phyloP scores from a whole-genome alignment of 2,113 vertebrate genomes.

The Emberiza fucata region DNA sequence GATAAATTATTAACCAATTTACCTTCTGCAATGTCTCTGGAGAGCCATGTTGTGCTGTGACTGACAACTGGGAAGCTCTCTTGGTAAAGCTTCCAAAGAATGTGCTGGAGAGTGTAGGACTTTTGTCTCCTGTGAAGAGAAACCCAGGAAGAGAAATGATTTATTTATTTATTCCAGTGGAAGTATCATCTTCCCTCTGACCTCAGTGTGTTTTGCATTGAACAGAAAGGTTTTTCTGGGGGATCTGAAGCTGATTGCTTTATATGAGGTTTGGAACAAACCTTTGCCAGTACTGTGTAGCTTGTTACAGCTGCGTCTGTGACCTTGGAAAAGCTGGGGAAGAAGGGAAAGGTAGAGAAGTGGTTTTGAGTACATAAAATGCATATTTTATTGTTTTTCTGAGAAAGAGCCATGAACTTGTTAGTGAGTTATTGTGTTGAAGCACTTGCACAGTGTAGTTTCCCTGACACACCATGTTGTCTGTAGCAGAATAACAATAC shows the following conservation, averaged over 20 bases:
- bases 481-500: neutral
- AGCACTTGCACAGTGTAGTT: neutral
- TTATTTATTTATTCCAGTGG: constrained; percentile 33
- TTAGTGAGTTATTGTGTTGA: neutral
- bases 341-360: neutral
- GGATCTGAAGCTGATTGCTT: neutral
- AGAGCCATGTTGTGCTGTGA: constrained; percentile 19
- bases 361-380: neutral
- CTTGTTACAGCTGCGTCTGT: neutral
- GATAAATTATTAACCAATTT: constrained; percentile 72
- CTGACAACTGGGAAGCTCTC: constrained; percentile 54
- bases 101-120: neutral
- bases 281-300: neutral
- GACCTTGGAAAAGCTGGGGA: neutral
- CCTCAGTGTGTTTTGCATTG: constrained; percentile 4
- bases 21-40: constrained; percentile 50
- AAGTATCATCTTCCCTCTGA: neutral
- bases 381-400: neutral
- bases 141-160: neutral
- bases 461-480: neutral
- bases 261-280: neutral
- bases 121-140: constrained; percentile 8
- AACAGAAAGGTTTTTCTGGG: neutral
- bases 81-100: constrained; percentile 28
- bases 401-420: neutral